Base-by-base conservation (phyloP, 2,113 vertebrate species). In the Neofelis nebulosa region DNA sequence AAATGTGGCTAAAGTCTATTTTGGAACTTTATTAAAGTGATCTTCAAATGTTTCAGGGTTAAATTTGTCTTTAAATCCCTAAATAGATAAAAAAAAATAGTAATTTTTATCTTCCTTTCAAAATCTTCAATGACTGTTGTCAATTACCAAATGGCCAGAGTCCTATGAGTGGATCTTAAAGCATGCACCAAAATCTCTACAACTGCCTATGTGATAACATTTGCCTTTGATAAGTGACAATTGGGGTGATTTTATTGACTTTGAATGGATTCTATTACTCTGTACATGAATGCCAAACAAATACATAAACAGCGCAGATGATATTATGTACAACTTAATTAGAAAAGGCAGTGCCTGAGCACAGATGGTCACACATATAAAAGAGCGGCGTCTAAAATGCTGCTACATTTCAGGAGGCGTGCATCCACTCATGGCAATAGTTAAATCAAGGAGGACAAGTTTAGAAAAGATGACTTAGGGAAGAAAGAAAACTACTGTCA, bases 21-120 rank as follows among this genome's bases (percentile, higher is more conserved):
- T 83, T 94, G 83, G 33, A 96, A 92, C 63, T 48, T 71, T 25
- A 96, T 78, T 96, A 84, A 97, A 96, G 48, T 69, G 31, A 93
- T 80, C 61, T 65, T 91, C 27, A 95, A 94, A 92, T 57, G 29
- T 71, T 63, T 94, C 36, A 88, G 50, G 41, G 71, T 92, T 95
- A 52, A 79, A 80, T 96, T 71, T 97, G 31, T 91, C 36, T 85
- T 96, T 80, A 73, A 74, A 81, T 18, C 1, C 10, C 65, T 81
- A 76, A 89, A 87, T 74, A 86, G 92, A 82, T 82, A 78, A 23
- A 45, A 38, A 38, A 38, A n/a, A 14, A 23, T 48, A 74, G 36
- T 94, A 41, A 87, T 83, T 95, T 79, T 55, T 36, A 73, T 73
- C 31, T 84, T 81, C 21, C 23, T 55, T 96, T 87, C 57, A 81